phyloP scores from a whole-genome alignment of 2,113 vertebrate genomes.

The Monarcha castaneiventris region DNA sequence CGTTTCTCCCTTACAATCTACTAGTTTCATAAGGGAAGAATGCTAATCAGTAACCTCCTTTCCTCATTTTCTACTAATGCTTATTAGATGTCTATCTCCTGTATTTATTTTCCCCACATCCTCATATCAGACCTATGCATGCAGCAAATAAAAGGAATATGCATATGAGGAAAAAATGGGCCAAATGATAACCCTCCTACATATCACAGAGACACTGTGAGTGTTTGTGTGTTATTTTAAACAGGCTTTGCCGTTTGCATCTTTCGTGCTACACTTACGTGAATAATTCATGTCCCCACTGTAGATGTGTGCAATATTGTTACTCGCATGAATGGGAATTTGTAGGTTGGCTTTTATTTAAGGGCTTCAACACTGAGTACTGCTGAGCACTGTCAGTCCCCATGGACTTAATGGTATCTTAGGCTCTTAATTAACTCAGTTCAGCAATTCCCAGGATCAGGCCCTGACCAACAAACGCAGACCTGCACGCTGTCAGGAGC shows the following conservation, averaged over 20 bases:
- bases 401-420: not conserved
- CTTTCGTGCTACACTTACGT: not conserved
- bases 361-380: not conserved
- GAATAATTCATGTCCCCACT: constrained; percentile 13
- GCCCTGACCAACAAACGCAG: not conserved
- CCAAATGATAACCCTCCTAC: not conserved
- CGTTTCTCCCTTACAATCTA: constrained; percentile 2
- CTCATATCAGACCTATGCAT: not conserved
- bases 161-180: not conserved
- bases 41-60: constrained; percentile 13
- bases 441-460: not conserved
- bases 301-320: not conserved
- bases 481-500: accelerated
- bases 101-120: not conserved
- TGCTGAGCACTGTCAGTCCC: not conserved
- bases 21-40: not conserved
- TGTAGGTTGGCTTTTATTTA: not conserved
- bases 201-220: not conserved
- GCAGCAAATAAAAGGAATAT: not conserved
- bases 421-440: not conserved
- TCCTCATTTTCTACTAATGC: not conserved
- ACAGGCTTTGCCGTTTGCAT: not conserved
- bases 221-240: not conserved
- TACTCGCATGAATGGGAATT: not conserved
- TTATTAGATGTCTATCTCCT: not conserved